phyloP scores from a whole-genome alignment of 2,797 vertebrate genomes.

The Meda fulgida region DNA sequence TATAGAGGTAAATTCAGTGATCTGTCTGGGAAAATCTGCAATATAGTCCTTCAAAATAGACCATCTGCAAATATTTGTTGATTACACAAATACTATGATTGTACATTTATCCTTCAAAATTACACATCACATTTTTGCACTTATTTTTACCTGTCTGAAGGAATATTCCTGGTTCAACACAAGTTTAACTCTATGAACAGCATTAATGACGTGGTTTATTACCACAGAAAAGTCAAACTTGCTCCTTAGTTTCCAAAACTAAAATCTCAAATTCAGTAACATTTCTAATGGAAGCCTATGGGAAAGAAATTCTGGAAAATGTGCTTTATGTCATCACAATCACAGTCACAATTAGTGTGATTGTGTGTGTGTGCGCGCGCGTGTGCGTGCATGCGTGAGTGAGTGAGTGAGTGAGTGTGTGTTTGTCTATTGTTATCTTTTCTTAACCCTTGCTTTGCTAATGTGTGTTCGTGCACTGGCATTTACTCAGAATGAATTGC shows the following conservation, averaged over 20 bases:
- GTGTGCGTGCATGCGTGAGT: neutral
- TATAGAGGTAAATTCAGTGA: neutral
- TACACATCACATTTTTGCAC: neutral
- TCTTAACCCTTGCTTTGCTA: constrained; percentile 90
- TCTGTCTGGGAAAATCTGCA: neutral
- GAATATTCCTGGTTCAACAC: neutral
- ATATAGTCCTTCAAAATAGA: neutral
- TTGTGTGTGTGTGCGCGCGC: too few relatives aligned
- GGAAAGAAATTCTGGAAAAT: too few relatives aligned
- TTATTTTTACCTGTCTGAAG: neutral
- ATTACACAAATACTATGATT: neutral
- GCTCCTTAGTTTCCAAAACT: neutral
- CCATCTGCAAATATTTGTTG: neutral
- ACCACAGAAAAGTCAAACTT: neutral
- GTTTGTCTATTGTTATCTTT: constrained; percentile 77
- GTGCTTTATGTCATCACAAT: too few relatives aligned
- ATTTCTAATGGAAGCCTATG: too few relatives aligned
- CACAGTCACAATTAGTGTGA: neutral
- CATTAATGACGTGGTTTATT: neutral
- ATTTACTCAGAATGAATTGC: constrained; percentile 99
- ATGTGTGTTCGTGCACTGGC: constrained; percentile 89
- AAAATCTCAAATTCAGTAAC: neutral
- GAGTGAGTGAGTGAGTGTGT: neutral
- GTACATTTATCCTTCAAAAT: neutral
- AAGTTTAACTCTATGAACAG: neutral